Conservation (phyloP, 2,113 vertebrate species). For the Syngnathoides biaculeatus region DNA sequence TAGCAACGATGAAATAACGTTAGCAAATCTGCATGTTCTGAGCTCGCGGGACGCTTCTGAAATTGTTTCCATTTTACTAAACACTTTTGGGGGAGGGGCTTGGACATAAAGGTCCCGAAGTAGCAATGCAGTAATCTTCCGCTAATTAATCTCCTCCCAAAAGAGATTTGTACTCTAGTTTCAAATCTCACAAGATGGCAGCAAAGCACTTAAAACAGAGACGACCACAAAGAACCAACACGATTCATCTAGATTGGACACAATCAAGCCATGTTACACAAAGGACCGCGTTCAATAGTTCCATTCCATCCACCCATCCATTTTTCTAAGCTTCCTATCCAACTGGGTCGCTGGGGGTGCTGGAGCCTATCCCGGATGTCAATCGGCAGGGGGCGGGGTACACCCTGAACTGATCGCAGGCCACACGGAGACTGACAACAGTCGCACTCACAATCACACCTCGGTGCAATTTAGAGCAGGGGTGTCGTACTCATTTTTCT, state of each 20-base stretch:
- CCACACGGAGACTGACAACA: too few species aligned
- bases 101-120: neutral
- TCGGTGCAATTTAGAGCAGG: too few species aligned
- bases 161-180: neutral
- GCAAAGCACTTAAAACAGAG: neutral
- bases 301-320: too few species aligned
- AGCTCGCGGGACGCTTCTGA: neutral
- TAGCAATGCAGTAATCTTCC: neutral
- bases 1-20: neutral
- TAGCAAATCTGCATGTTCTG: neutral
- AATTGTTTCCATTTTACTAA: neutral
- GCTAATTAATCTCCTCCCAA: neutral
- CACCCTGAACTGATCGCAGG: too few species aligned
- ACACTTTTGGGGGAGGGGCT: neutral
- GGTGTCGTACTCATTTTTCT: too few species aligned
- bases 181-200: neutral
- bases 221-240: neutral
- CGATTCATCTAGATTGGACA: neutral
- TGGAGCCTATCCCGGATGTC: too few species aligned
- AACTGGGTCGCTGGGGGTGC: too few species aligned
- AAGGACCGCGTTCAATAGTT: too few species aligned
- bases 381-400: too few species aligned
- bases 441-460: too few species aligned
- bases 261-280: neutral
- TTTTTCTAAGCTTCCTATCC: too few species aligned